Conservation (phyloP, 2,113 vertebrate genomes). For the Mirza zaza region DNA sequence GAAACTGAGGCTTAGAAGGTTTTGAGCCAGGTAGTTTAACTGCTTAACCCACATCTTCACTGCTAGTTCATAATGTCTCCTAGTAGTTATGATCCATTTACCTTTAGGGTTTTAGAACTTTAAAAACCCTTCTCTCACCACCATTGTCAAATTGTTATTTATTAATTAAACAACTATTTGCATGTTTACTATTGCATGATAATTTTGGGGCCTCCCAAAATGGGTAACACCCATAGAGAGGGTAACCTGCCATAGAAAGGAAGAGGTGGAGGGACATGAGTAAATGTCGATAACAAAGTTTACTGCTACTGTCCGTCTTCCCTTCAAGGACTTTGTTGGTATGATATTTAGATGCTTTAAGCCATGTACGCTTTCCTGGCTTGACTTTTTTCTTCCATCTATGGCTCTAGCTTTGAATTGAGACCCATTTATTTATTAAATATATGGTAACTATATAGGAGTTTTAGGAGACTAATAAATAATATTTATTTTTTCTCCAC, state of each 20-base stretch:
- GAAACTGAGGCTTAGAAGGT: neutral
- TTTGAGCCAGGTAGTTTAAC: neutral
- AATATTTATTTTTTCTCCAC: neutral
- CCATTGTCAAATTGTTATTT: neutral
- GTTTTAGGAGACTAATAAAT: conserved; percentile 40
- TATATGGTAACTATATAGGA: neutral
- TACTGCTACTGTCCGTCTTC: neutral
- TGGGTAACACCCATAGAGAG: neutral
- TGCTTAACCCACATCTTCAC: neutral
- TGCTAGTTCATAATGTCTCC: neutral
- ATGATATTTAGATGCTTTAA: neutral
- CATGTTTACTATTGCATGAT: neutral
- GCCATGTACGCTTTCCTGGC: neutral
- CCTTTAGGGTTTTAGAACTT: neutral
- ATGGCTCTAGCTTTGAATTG: neutral
- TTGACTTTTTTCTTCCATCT: neutral
- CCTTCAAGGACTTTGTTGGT: neutral
- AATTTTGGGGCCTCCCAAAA: neutral
- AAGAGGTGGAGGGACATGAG: neutral
- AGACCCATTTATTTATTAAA: conserved; percentile 20
- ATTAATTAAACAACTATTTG: conserved; percentile 24
- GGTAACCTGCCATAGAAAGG: neutral
- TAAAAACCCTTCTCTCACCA: neutral
- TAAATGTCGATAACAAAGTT: neutral
- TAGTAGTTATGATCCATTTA: neutral